Percentiles rank a stretch among this genome's conserved stretches.
Conservation (phyloP, 2,888 invertebrate species). For the Ectemnius continuus region DNA sequence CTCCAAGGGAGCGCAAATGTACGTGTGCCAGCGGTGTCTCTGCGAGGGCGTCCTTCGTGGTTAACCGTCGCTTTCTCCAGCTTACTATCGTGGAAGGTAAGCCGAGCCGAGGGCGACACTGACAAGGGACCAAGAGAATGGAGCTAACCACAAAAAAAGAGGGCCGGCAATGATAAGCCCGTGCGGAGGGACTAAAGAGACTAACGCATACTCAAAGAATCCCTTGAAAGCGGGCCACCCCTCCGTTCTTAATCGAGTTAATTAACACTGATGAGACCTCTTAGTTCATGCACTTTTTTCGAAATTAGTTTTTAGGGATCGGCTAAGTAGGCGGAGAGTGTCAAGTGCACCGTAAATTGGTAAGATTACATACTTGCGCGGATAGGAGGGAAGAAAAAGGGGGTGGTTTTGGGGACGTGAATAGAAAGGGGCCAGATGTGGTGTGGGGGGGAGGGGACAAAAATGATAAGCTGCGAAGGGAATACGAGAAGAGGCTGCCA, state of each 20-base stretch:
- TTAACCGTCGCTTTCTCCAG: constrained; percentile 42
- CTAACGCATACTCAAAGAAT: no score
- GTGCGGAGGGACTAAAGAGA: background rate
- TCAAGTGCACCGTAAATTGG: no score
- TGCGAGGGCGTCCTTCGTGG: constrained; percentile 24
- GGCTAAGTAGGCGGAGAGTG: background rate
- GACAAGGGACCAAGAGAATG: background rate
- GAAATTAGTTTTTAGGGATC: background rate
- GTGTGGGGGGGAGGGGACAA: constrained; percentile 22
- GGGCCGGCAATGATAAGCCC: constrained; percentile 5
- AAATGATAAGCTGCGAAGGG: constrained; percentile 25
- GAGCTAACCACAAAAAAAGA: constrained; percentile 10
- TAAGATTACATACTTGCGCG: no score
- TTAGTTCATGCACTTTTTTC: no score
- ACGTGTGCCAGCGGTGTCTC: no score
- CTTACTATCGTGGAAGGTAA: background rate
- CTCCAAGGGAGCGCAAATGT: no score
- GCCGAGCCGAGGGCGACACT: no score
- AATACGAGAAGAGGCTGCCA: constrained; percentile 1
- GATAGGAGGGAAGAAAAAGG: no score
- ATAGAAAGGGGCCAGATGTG: constrained; percentile 22
- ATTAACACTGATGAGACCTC: no score
- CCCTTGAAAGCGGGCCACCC: no score
- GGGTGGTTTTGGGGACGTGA: background rate
- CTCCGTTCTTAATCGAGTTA: no score